These are phyloP conservation scores for Numenius arquata DNA, from an alignment of 2,113 vertebrate species.

Conservation along the genomic window DNA sequence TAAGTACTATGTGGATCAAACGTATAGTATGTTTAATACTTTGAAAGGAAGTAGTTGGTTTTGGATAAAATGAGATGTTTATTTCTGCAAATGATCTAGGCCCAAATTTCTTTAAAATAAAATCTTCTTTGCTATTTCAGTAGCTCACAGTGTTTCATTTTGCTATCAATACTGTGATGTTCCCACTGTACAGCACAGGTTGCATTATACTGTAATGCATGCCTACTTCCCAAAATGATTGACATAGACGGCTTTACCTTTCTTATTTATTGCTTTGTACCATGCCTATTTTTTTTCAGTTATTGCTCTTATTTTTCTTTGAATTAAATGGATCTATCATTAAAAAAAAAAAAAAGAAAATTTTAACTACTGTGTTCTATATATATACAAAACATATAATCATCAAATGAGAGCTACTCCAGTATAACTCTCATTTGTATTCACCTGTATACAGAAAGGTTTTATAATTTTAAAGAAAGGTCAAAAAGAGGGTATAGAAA, in stretches of 20 bases:
- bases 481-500: not conserved
- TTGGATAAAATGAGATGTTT: not conserved
- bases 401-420: not conserved
- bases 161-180: not conserved
- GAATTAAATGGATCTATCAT: not conserved
- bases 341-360: not conserved
- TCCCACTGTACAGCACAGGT: not conserved
- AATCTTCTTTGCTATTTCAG: not conserved
- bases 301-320: not conserved
- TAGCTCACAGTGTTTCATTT: not conserved
- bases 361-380: not conserved
- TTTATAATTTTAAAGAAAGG: not conserved
- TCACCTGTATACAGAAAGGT: not conserved
- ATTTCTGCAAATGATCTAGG: not conserved
- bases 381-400: not conserved
- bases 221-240: not conserved
- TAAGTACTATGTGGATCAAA: not conserved
- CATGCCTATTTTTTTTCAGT: not conserved
- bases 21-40: not conserved
- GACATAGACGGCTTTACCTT: not conserved
- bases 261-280: not conserved
- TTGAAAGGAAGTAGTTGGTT: not conserved
- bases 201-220: not conserved
- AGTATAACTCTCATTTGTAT: not conserved
- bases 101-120: not conserved